Evolutionary conservation across 2,888 invertebrate genomes (phyloP).

Genomic region (Pediacus dermestoides): DNA sequence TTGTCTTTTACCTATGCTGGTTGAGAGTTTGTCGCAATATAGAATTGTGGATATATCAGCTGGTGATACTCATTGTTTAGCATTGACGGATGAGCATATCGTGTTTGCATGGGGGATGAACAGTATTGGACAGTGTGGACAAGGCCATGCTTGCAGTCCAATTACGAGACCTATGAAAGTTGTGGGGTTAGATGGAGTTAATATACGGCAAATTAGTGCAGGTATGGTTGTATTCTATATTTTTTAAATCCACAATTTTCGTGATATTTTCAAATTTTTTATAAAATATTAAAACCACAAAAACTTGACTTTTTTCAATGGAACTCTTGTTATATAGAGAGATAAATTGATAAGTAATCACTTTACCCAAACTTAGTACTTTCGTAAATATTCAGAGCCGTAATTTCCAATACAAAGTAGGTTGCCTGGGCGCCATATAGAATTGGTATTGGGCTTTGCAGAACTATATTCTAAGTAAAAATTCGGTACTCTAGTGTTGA

Average conservation of each 20-base stretch:
- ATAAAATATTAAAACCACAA: too few species aligned
- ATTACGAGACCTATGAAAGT: slow-evolving; percentile 57
- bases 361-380: too few species aligned
- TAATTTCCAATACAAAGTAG: too few species aligned
- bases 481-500: too few species aligned
- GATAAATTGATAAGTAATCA: too few species aligned
- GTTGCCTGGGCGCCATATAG: too few species aligned
- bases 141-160: slow-evolving; percentile 59
- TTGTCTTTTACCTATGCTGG: slow-evolving; percentile 53
- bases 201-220: slow-evolving; percentile 60
- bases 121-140: slow-evolving; percentile 63
- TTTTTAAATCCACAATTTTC: slow-evolving; percentile 3
- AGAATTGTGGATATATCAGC: slow-evolving; percentile 58
- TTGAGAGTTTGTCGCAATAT: slow-evolving; percentile 54
- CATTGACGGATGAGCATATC: slow-evolving; percentile 55
- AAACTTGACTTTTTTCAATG: too few species aligned
- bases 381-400: too few species aligned
- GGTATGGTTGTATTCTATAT: slow-evolving; percentile 43
- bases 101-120: slow-evolving; percentile 62
- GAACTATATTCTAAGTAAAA: too few species aligned
- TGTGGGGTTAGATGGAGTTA: slow-evolving; percentile 53
- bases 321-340: too few species aligned
- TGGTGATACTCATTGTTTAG: slow-evolving; percentile 61
- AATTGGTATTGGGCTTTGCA: too few species aligned
- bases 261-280: slow-evolving; percentile 7